Conservation (phyloP, 2,888 invertebrate genomes). For the Elmis aenea region DNA sequence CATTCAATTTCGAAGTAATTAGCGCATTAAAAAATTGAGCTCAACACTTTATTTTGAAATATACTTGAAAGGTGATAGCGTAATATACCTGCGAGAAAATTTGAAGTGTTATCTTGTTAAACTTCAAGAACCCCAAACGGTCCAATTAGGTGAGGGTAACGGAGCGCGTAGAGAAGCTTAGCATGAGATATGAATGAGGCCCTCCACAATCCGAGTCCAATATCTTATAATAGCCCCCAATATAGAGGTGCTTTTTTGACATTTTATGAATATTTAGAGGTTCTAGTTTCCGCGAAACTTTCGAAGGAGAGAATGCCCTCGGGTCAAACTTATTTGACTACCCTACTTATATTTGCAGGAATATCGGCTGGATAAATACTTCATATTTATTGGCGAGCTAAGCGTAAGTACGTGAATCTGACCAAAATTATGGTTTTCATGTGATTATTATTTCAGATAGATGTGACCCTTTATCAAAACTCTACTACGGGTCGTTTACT, state of each 20-base stretch:
- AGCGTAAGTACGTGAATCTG: too few species aligned
- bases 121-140: conserved; percentile 36
- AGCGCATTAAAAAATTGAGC: too few species aligned
- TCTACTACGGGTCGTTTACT: conserved; percentile 21
- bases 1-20: too few species aligned
- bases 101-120: conserved; percentile 38
- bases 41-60: too few species aligned
- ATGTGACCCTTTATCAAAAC: conserved; percentile 23
- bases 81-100: conserved; percentile 26
- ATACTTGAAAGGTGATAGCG: too few species aligned
- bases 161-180: conserved; percentile 31
- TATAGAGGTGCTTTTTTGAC: conserved; percentile 28
- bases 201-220: conserved; percentile 29
- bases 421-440: too few species aligned
- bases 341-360: too few species aligned
- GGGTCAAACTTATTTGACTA: conserved; percentile 1
- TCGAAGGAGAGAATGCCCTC: conserved; percentile 6
- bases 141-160: conserved; percentile 39
- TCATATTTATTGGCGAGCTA: too few species aligned
- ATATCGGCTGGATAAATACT: too few species aligned
- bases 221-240: conserved; percentile 34
- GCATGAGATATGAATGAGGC: conserved; percentile 34
- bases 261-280: conserved; percentile 34
- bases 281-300: conserved; percentile 13
- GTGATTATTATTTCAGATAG: too few species aligned